These are phyloP conservation scores for Sclerurus mexicanus DNA, from an alignment of 2,113 vertebrate species.

Conservation along the genomic window DNA sequence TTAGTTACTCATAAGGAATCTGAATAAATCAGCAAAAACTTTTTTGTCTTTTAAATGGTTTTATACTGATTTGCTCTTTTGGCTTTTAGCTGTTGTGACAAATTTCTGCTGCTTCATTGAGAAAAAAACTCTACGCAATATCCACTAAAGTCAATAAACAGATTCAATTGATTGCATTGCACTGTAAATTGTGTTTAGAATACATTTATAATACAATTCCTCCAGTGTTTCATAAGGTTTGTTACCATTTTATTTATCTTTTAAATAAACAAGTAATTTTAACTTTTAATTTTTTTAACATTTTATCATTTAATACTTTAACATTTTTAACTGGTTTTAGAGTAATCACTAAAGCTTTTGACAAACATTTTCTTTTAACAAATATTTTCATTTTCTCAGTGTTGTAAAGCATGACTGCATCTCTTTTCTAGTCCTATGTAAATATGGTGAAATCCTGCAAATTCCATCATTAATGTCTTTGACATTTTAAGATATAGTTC, in stretches of 20 bases:
- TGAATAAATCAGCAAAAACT: slow-evolving; percentile 13
- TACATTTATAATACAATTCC: background rate
- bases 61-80: slow-evolving; percentile 7
- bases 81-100: background rate
- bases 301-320: background rate
- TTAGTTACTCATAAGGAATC: background rate
- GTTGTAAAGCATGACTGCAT: background rate
- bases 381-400: background rate
- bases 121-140: background rate
- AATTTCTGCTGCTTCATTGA: slow-evolving; percentile 31
- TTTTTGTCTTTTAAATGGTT: background rate
- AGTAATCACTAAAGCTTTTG: background rate
- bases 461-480: background rate
- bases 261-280: background rate
- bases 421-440: background rate
- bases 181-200: background rate
- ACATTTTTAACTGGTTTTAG: background rate
- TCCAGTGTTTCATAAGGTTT: background rate
- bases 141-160: background rate
- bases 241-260: background rate
- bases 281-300: background rate
- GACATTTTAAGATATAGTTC: background rate
- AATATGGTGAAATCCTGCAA: rapidly evolving
- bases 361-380: background rate
- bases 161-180: background rate